Evolutionary conservation across 2,888 invertebrate species (phyloP), one percentile per base, ranked within the genome.

Genomic region (Seladonia tumulorum): DNA sequence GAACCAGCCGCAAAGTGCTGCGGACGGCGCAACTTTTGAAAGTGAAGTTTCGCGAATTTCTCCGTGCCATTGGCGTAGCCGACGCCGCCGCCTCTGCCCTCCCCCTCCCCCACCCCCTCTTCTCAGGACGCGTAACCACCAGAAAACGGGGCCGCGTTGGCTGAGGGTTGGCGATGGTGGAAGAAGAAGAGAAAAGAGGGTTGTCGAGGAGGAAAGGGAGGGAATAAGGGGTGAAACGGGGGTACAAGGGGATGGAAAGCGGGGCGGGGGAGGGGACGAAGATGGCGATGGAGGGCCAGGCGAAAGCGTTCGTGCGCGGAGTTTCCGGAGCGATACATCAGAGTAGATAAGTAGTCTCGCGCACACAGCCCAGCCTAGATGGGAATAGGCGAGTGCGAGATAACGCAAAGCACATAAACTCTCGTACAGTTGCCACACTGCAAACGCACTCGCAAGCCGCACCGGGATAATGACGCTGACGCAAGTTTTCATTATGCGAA

Each of bases 11-110:
- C 89, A 90, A 90, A 90, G 88, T 90, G 87, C 86, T 84, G 82
- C 72, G 84, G 88, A 87, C 85, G 86, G 39, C 85, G 82, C 83
- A 90, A 90, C 90, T 90, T 90, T 87, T 84, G 85, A 88, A 90
- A 87, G 81, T 89, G 89, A 88, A 90, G 90, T 90, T 90, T 79
- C 89, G 83, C 83, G 88, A 88, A 90, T 90, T 89, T 90, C 87
- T 80, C 88, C 87, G n/a, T 82, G 77, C 88, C 82, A 82, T 85
- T 83, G 88, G 88, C 82, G 85, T 75, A 60, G 86, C 79, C 81
- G 35, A 4, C 35, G 35, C 35, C 35, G 0, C 4, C n/a, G n/a
- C n/a, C n/a, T n/a, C n/a, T n/a, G n/a, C n/a, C n/a, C n/a, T n/a
- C 83, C 83, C 16, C 0, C 5, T 18, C 5, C 14, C 14, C 12